Conservation (phyloP, 1,140 invertebrate species). For the Formica exsecta region DNA sequence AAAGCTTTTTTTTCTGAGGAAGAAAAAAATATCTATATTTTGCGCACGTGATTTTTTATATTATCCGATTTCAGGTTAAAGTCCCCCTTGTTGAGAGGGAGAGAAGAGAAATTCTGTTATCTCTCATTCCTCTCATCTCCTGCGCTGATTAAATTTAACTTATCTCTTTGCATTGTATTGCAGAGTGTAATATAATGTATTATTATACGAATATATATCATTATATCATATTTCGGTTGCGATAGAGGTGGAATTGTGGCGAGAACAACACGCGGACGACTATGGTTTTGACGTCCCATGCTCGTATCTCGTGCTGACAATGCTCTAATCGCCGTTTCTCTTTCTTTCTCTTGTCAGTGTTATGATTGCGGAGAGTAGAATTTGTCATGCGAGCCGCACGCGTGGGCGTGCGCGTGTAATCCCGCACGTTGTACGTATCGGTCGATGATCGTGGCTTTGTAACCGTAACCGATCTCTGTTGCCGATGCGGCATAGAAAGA, state of each 20-base stretch:
- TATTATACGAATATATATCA: neutral
- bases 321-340: constrained; percentile 39
- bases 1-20: neutral
- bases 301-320: constrained; percentile 57
- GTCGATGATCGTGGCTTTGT: constrained; percentile 41
- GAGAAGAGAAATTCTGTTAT: neutral
- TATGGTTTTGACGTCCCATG: constrained; percentile 8
- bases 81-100: too few relatives aligned
- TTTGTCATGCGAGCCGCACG: constrained; percentile 48
- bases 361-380: constrained; percentile 48
- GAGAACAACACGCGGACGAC: constrained; percentile 18
- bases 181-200: neutral
- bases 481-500: neutral
- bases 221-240: constrained; percentile 25
- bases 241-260: constrained; percentile 34
- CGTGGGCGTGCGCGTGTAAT: constrained; percentile 48
- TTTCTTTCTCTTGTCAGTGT: constrained; percentile 1
- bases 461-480: constrained; percentile 58
- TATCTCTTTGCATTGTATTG: neutral
- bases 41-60: neutral
- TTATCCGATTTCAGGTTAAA: neutral
- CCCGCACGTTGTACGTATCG: constrained; percentile 29
- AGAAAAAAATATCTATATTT: neutral
- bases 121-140: neutral
- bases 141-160: neutral